Base-by-base conservation (phyloP, 2,797 vertebrate species). In the Enteromius trimaculatus region DNA sequence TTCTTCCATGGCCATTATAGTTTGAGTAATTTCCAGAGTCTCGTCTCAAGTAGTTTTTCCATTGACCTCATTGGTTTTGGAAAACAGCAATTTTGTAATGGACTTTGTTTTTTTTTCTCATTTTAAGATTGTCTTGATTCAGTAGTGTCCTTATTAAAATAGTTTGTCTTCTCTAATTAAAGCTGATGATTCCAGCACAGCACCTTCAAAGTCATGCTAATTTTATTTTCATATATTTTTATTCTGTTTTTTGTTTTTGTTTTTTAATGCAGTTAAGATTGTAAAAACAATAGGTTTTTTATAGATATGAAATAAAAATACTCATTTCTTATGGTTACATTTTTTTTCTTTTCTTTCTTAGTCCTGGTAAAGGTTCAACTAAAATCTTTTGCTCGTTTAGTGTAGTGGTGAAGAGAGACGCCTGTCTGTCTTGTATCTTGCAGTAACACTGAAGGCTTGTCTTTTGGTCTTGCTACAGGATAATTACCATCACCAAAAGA, bases 401-500 rank as follows among this genome's bases (percentile, higher is more conserved):
- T 74, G 49, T 19, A 44, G 29, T 29, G 21, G 64, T 77, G 68
- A 77, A 80, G 70, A 75, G 21, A 23, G 60, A 55, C 77, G 75
- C 42, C 60, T 64, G 23, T 60, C 70, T 74, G 75, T 85, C 44
- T 72, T 77, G 53, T 6, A 39, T 74, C 72, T 58, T 55, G 47
- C 21, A 68, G 69, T 64, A 60, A 53, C 39, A 58, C 42, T n/a
- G 55, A 66, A 39, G 8, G 19, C 47, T 44, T 82, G 39, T 64
- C 55, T 80, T 55, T 81, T 77, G 14, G 26, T 83, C 58, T 31
- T 39, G 72, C 68, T 9, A 68, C 71, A 47, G 77, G 75, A 86
- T 87, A 84, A 89, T 86, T 71, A 70, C 82, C 69, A 23, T 26
- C 68, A 82, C 74, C 79, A 82, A 71, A 87, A 85, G 74, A 85